Evolutionary conservation across 1,140 invertebrate genomes (phyloP).

Genomic region (Drosophila elegans): DNA sequence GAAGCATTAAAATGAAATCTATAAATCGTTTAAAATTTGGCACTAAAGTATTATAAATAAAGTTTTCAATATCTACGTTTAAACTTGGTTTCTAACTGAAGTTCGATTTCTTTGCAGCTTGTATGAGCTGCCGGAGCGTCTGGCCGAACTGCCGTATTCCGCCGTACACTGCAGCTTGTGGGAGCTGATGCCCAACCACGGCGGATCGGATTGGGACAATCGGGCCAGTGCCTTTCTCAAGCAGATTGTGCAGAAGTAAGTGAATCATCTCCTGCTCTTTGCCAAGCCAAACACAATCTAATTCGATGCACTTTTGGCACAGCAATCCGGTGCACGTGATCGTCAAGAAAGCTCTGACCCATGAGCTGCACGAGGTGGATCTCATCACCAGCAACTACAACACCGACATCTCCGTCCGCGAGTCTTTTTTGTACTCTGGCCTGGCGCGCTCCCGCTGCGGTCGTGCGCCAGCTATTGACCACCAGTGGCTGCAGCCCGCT

Average conservation of each 20-base stretch:
- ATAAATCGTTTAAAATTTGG: too few relatives aligned
- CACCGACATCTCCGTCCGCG: conserved; percentile 56
- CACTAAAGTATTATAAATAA: too few relatives aligned
- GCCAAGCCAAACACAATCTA: too few relatives aligned
- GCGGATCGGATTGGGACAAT: conserved; percentile 40
- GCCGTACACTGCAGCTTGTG: conserved; percentile 62
- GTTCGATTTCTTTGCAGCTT: conserved; percentile 39
- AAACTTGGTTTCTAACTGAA: too few relatives aligned
- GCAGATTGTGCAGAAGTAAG: conserved; percentile 61
- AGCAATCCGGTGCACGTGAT: conserved; percentile 39
- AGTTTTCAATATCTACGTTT: too few relatives aligned
- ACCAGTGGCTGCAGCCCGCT: conserved; percentile 17
- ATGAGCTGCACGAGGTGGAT: conserved; percentile 53
- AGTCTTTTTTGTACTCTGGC: conserved; percentile 77
- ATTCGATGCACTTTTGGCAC: background rate
- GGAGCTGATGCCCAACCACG: conserved; percentile 51
- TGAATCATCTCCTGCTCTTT: background rate
- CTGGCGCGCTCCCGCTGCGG: conserved; percentile 37
- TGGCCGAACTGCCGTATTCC: conserved; percentile 45
- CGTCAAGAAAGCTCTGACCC: background rate
- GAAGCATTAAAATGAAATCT: too few relatives aligned
- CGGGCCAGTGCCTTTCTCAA: conserved; percentile 48
- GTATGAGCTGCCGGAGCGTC: conserved; percentile 30
- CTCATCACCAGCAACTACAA: conserved; percentile 38
- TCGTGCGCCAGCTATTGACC: background rate